phyloP scores from a whole-genome alignment of 23 tunicate species.

The Trididemnum miniatum region DNA sequence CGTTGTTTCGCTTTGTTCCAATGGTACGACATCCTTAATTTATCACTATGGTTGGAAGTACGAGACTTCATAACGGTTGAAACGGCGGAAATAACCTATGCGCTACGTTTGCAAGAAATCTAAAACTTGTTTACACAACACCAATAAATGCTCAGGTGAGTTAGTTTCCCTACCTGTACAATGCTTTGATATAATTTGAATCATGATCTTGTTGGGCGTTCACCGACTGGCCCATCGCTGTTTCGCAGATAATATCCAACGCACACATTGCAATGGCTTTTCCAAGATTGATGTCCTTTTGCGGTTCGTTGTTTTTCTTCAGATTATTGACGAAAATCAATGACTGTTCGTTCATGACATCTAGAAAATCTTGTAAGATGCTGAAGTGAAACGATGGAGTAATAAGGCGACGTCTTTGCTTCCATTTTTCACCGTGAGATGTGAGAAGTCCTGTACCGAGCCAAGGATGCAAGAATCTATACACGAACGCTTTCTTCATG shows the following conservation, averaged over 20 bases:
- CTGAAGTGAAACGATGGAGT: conserved; percentile 97
- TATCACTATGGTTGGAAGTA: too few relatives aligned
- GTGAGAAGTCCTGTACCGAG: conserved; percentile 84
- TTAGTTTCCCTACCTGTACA: conserved; percentile 49
- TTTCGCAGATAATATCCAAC: conserved; percentile 72
- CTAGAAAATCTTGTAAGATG: conserved; percentile 91
- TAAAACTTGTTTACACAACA: neutral
- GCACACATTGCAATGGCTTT: conserved; percentile 82
- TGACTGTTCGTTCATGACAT: conserved; percentile 77
- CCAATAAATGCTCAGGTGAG: neutral
- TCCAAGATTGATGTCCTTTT: conserved; percentile 50
- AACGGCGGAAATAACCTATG: too few relatives aligned
- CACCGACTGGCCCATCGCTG: conserved; percentile 94
- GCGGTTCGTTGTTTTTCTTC: conserved; percentile 25
- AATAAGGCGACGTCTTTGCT: conserved; percentile 72
- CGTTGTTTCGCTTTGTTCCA: too few relatives aligned
- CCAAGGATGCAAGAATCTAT: conserved; percentile 75
- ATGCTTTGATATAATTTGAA: conserved; percentile 71
- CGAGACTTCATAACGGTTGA: too few relatives aligned
- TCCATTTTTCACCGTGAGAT: conserved; percentile 88
- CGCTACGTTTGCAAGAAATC: too few relatives aligned
- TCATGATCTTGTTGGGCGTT: conserved; percentile 77
- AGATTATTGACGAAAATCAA: conserved; percentile 17
- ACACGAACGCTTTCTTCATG: conserved; percentile 60
- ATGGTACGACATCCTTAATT: too few relatives aligned